Base-by-base conservation (phyloP, 2,888 invertebrate genomes). In the Scaptomyza reducta region DNA sequence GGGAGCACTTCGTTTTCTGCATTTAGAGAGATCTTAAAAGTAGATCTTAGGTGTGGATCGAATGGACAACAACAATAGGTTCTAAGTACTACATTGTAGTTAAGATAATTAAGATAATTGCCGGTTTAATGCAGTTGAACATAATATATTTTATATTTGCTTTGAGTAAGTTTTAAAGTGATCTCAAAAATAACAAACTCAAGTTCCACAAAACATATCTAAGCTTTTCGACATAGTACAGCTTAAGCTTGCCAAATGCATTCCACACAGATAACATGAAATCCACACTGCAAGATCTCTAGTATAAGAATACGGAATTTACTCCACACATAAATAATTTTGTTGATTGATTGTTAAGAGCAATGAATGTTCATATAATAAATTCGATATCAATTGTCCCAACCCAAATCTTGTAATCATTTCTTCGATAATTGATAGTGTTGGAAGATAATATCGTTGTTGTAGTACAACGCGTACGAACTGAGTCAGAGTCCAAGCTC, bases 401-500 rank as follows among this genome's bases (percentile, higher is more conserved):
- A 1, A 3, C n/a, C 16, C 29, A 38, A 55, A 45, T 38, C 47
- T n/a, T 14, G 33, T 35, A 50, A 63, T 10, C 11, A 25, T 22
- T 6, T 13, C 27, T 10, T 10, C 10, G 49, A 49, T 49, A 49
- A 10, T 18, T 38, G 51, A 41, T 46, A 41, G 3, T 53, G 10
- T 25, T 41, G 11, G 14, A 38, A 49, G 40, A 35, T 11, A 13
- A 33, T 47, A 16, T 13, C 7, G 42, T 18, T 22, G 22, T 22
- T 22, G 22, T 2, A 4, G 22, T 40, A 63, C 40, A 33, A 40
- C 31, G 46, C 9, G 1, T 1, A 40, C 10, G 35, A 27, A 40
- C 49, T 66, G 66, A 51, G 58, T 67, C 67, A 57, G 67, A 66
- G 67, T 38, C 11, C 9, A 49, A 47, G 22, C 44, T 55, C 29